phyloP scores from a whole-genome alignment of 23 tunicate genomes.

The Ciona savignyi region DNA sequence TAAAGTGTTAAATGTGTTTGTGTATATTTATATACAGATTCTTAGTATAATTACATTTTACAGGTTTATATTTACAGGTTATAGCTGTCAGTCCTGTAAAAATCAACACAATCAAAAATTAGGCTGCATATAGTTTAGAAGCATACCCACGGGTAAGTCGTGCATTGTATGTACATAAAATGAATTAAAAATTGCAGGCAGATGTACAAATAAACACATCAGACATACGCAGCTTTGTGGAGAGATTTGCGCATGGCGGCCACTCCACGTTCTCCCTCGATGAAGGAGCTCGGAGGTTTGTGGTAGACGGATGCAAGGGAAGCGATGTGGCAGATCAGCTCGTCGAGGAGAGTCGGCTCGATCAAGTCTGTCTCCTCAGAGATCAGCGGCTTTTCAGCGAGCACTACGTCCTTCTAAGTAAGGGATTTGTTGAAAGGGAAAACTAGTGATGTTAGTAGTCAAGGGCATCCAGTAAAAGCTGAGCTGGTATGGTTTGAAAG shows the following conservation, averaged over 20 bases:
- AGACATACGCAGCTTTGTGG: neutral
- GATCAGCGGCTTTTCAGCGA: constrained; percentile 95
- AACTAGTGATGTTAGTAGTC: too few relatives aligned
- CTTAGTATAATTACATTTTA: too few relatives aligned
- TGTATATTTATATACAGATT: too few relatives aligned
- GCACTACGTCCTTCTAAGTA: constrained; percentile 99
- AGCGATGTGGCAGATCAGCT: constrained; percentile 94
- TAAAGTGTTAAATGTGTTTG: too few relatives aligned
- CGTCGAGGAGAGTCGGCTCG: constrained; percentile 96
- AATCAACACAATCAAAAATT: too few relatives aligned
- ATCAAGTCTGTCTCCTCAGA: constrained; percentile 95
- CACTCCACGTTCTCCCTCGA: constrained; percentile 87
- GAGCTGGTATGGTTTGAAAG: too few relatives aligned
- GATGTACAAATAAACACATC: neutral
- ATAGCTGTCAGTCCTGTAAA: too few relatives aligned
- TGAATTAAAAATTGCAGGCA: neutral
- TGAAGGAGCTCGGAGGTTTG: constrained; percentile 94
- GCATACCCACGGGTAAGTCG: too few relatives aligned
- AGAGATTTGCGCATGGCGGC: constrained; percentile 85
- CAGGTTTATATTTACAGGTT: too few relatives aligned
- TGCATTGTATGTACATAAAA: constrained; percentile 1
- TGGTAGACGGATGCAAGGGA: constrained; percentile 97
- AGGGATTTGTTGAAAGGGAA: too few relatives aligned
- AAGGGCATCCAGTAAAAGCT: too few relatives aligned
- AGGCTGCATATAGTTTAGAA: too few relatives aligned